Base-by-base conservation (phyloP, 37 sponge, comb jelly and placozoan genomes). In the Agelas oroides region DNA sequence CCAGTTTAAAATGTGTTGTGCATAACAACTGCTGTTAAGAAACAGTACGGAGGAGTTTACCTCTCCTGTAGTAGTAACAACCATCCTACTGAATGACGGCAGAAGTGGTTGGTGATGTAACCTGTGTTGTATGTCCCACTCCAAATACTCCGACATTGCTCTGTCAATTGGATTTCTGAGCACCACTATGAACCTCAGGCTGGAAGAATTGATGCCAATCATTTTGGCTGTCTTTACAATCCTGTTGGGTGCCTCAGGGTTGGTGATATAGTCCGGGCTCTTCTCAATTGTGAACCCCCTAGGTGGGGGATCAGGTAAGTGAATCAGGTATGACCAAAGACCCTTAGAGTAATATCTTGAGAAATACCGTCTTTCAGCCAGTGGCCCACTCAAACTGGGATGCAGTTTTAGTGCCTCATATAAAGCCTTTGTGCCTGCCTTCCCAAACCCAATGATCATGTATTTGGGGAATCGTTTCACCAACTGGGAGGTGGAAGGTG, bases 361-460 rank as follows among this genome's bases (percentile, higher is more conserved):
- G 65, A 93, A 96, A 62, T 77, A 96, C 27, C 94, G 52, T 56
- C 83, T 56, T 61, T 96, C 96, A 53, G 38, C 75, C 1, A 32
- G 3, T 18, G 94, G 92, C 33, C 96, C 96, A 38, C 6, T 16
- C 55, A 93, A 16, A 1, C 80, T 55, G 1, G 89, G 88, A 53
- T 93, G 96, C 78, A 87, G 38, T 30, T 70, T 85, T 13, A 96
- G 69, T 21, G 62, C 62, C 13, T 96, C 88, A 63, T 84, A 90
- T 30, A 96, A 69, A 28, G 94, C 89, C 37, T 86, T 91, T 17
- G 96, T 96, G 13, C 96, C 96, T 18, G 94, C 70, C 68, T 96
- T 96, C 12, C 93, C 96, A 38, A 96, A 92, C 55, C 96, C 96
- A 63, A 96, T 76, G 21, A 96, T 96, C 82, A 96, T 71, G 37